Conservation (phyloP, 2,888 invertebrate species). For the Cryptosula pallasiana region DNA sequence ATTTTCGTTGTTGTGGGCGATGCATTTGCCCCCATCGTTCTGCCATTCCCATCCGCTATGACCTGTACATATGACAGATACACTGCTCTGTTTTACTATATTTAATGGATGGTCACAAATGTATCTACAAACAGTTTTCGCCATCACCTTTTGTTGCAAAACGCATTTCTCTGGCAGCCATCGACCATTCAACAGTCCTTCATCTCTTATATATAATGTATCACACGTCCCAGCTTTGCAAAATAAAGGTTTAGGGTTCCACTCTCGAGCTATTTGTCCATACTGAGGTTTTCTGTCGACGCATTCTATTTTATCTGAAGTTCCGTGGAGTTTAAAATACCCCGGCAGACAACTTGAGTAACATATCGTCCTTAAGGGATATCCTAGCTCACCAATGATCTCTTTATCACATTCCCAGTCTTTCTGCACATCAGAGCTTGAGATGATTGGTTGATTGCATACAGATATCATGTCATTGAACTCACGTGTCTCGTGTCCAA, state of each 20-base stretch:
- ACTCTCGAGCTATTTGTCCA: background rate
- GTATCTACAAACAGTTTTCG: background rate
- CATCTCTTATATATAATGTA: background rate
- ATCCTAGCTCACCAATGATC: background rate
- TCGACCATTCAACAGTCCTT: background rate
- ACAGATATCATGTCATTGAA: background rate
- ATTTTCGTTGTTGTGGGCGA: background rate
- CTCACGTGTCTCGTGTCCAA: background rate
- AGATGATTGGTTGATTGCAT: background rate
- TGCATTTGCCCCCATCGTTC: background rate
- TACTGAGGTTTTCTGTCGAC: constrained; percentile 15
- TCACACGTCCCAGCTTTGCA: constrained; percentile 1
- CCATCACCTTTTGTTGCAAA: constrained; percentile 5
- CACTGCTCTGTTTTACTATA: background rate
- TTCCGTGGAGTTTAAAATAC: background rate
- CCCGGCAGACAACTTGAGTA: background rate
- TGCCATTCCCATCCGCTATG: background rate
- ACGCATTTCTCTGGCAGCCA: background rate
- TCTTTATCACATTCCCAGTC: background rate
- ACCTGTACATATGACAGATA: background rate
- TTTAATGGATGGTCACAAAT: background rate
- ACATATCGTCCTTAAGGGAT: background rate
- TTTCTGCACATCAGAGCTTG: background rate
- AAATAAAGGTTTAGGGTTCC: constrained; percentile 19
- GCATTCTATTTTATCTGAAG: constrained; percentile 1